phyloP scores from a whole-genome alignment of 1,140 invertebrate genomes.

The Calliopsis andreniformis region DNA sequence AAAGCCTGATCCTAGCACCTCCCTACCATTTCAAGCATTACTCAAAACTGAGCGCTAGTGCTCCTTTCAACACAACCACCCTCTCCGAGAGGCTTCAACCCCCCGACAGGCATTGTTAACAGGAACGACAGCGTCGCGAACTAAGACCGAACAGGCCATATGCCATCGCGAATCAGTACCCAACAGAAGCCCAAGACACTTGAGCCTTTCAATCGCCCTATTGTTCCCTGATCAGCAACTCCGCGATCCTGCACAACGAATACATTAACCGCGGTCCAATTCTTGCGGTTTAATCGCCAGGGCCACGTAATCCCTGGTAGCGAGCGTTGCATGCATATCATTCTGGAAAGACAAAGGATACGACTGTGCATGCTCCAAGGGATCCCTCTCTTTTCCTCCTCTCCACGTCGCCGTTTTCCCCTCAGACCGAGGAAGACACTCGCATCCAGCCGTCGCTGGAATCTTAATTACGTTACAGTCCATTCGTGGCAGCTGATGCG shows the following conservation, averaged over 20 bases:
- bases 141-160: neutral
- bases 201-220: conserved; percentile 1
- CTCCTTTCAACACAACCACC: too few relatives aligned
- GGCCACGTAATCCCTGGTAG: conserved; percentile 10
- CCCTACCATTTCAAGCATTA: too few relatives aligned
- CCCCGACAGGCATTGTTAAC: too few relatives aligned
- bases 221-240: conserved; percentile 8
- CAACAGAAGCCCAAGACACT: neutral
- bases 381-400: neutral
- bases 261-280: conserved; percentile 40
- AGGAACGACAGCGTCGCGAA: neutral
- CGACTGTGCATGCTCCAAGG: too few relatives aligned
- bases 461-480: conserved; percentile 73
- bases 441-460: conserved; percentile 58
- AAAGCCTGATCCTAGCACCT: too few relatives aligned
- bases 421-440: conserved; percentile 43
- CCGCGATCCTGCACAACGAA: conserved; percentile 24
- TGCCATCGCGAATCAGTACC: neutral
- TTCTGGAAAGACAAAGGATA: conserved; percentile 56
- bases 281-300: conserved; percentile 32
- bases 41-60: too few relatives aligned
- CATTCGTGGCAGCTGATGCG: conserved; percentile 68
- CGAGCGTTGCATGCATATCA: conserved; percentile 58
- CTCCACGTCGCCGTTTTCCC: conserved; percentile 22
- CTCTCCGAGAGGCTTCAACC: too few relatives aligned